phyloP scores from a whole-genome alignment of 64 coral and sea anemone genomes.

The Trachythela sp. region DNA sequence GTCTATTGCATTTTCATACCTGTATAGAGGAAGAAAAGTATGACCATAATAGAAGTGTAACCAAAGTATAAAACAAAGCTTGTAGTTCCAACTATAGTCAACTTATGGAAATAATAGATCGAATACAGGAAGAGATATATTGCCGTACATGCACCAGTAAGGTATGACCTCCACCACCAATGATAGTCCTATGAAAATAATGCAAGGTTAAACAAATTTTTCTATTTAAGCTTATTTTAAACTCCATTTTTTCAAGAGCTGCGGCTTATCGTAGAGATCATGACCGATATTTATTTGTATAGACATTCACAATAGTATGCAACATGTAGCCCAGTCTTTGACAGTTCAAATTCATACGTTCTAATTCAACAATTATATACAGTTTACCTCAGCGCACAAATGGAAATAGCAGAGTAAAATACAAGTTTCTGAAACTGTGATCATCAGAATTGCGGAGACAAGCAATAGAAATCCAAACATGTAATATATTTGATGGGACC shows the following conservation, averaged over 20 bases:
- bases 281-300: too few species aligned
- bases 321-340: too few species aligned
- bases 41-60: constrained; percentile 89
- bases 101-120: constrained; percentile 91
- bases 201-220: neutral
- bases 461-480: constrained; percentile 99
- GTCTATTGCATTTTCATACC: too few species aligned
- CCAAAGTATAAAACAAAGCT: constrained; percentile 93
- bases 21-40: constrained; percentile 79
- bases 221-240: neutral
- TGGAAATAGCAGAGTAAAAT: constrained; percentile 95
- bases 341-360: too few species aligned
- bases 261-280: too few species aligned
- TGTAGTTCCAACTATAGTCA: constrained; percentile 77
- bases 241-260: too few species aligned
- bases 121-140: constrained; percentile 91
- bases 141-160: constrained; percentile 94
- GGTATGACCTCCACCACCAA: constrained; percentile 98
- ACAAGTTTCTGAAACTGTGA: constrained; percentile 91
- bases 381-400: constrained; percentile 92
- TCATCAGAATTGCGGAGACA: constrained; percentile 72
- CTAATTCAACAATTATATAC: too few species aligned
- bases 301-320: too few species aligned
- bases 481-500: constrained; percentile 99
- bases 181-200: constrained; percentile 76